Base-by-base conservation (phyloP, 2,113 vertebrate species). In the Etheostoma spectabile region DNA sequence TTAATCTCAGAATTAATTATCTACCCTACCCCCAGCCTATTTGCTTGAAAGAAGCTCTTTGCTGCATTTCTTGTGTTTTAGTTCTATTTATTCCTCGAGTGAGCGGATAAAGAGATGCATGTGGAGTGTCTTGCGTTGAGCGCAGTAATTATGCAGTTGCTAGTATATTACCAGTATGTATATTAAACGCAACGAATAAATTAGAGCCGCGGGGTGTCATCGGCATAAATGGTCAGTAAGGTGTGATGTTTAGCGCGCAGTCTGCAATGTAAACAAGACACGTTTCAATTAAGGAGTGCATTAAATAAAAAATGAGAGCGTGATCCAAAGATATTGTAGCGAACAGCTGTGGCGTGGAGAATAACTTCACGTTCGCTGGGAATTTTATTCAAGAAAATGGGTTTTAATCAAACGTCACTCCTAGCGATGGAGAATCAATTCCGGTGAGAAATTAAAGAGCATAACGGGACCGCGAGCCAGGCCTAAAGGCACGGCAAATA, bases 1-100 rank as follows among this genome's bases (percentile, higher is more conserved):
- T 95, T 95, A 94, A 95, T 95, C 94, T 94, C 93, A 92, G 94
- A 94, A 95, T 95, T 94, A 94, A 95, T 93, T 93, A 94, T 93
- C 89, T 86, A 89, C 92, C 93, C 94, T 91, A 90, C 93, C 94
- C 93, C 93, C 91, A 89, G 88, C 90, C 92, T 92, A 91, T 94
- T 94, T 95, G 91, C 92, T 93, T 93, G 91, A 93, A 94, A 94
- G 90, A 88, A 86, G 82, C 91, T 93, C 90, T 90, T 92, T 93
- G 90, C 88, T 85, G 91, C 91, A 87, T 93, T 93, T 92, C 92
- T 94, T 94, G 90, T 94, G 92, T 94, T 93, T 93, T 92, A 91
- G 87, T 93, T 92, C 86, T 92, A 93, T 94, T 94, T 94, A 94
- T 93, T 94, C 92, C 91, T 80, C 66, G 88, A 92, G 89, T 80